Base-by-base conservation (phyloP, 2,113 vertebrate species). In the Ibidorhyncha struthersii region DNA sequence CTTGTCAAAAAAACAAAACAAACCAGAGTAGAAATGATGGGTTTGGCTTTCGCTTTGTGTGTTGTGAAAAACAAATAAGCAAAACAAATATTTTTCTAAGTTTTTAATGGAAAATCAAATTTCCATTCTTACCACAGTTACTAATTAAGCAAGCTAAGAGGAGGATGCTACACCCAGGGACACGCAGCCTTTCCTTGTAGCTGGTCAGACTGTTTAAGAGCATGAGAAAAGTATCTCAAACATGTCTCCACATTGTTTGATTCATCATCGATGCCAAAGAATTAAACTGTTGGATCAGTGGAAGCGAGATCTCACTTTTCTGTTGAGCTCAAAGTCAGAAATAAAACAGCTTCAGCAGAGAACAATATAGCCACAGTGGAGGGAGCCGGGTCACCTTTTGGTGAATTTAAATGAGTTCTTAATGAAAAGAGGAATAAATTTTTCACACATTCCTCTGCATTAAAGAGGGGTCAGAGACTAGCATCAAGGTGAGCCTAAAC, bases 401-500 rank as follows among this genome's bases (percentile, higher is more conserved):
- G 91, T 77, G 94, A 96, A 94, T 94, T 93, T 96, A 96, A 97
- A 95, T 95, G 95, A 96, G 77, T 94, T 98, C 80, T 97, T 96
- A 97, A 95, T 97, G 96, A 97, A 98, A 97, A 89, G 43, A 47
- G 81, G 95, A 94, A 96, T 96, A 96, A 78, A 96, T 61, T 93
- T 97, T 97, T 96, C 97, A 97, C 97, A 97, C 97, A 97, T 97
- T 97, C 96, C 96, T 96, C 45, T 89, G 81, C 80, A 96, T 97
- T 97, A 97, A 91, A 88, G 90, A 97, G 74, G 77, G 95, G 96
- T 97, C 95, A 96, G 82, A 95, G 92, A 83, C 94, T 94, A 94
- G 86, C 87, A 97, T 97, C 97, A 97, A 97, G 96, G 94, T 96
- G 96, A 96, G 89, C 91, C 93, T 90, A 93, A 96, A 92, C 87